Evolutionary conservation across 2,797 vertebrate genomes (phyloP), one percentile per base, ranked within the genome.

Genomic region (Fratercula arctica): DNA sequence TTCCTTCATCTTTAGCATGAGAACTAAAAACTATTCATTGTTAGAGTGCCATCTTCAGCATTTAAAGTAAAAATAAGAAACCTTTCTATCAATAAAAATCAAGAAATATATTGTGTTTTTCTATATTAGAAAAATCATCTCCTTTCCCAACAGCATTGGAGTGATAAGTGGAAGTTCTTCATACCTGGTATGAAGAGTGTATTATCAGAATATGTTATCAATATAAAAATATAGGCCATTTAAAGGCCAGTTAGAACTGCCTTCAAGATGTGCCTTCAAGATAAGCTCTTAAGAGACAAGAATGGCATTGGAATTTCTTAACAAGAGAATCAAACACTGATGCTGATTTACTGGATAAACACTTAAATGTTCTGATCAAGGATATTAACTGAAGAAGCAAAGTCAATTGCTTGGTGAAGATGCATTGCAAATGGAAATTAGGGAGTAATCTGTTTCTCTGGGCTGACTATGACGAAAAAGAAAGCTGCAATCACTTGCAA

Each of bases 21-120:
- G 23, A 72, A 78, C 16, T 35, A 59, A 87, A 80, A 73, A 3
- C 63, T 57, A 7, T 76, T 72, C 54, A 63, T 53, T 93, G 28
- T 81, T 89, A 85, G 76, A 88, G 78, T 92, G 78, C 59, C 85
- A 92, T 78, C 76, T 96, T 87, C 92, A 95, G 90, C 66, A 91
- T 81, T 33, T 80, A 15, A 93, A 51, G 41, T 45, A 87, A 92
- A 95, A 94, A 43, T 20, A 79, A 90, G 24, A 56, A 88, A 69
- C 3, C 0, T 35, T 85, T 74, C 50, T 54, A 24, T 60, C 7
- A 33, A 35, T 23, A 86, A 88, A 77, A 68, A 79, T 53, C 5
- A 73, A 74, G n/a, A 93, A 82, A 64, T 59, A 56, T 5, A 61
- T 35, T 46, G 16, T 45, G 11, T 2, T 50, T 93, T 80, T 78